Evolutionary conservation across 2,888 invertebrate genomes (phyloP), one percentile per base, ranked within the genome.

Genomic region (Noctua janthina): DNA sequence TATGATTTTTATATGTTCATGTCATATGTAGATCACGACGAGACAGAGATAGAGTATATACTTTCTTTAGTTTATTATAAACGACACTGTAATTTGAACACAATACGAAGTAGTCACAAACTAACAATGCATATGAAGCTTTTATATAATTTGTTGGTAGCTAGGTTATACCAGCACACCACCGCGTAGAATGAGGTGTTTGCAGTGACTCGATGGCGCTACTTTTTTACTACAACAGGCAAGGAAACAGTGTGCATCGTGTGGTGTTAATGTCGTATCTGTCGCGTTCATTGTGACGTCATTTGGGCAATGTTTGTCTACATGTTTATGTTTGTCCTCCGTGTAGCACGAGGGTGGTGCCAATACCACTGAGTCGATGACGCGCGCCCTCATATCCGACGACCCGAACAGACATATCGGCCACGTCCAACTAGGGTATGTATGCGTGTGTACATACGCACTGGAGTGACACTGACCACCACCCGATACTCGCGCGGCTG

Each of bases 361-460:
- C 97, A 98, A 98, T 98, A 98, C 98, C 97, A 99, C 98, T 97
- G 99, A 99, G 97, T 99, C 99, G 97, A 99, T 99, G 99, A 99
- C 99, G 97, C 98, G 99, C 97, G 99, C 99, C 97, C 98, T 99
- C 97, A 99, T 99, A 97, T 98, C 98, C 97, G 99, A 99, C 97
- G 99, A 99, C 98, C 98, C 98, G 97, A 98, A 98, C 97, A 98
- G 98, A 97, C 98, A 98, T 97, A 98, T 98, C 97, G 99, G 99
- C 97, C 99, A 99, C 97, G 99, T 99, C 97, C 99, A 99, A 97
- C 98, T 99, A 97, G 99, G 99, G 99, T 99, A 99, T 97, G 99
- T 99, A 98, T 98, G 92, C 93, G 94, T 94, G 94, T 95, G 94
- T 94, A 95, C 94, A 95, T 94, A 95, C 96, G 92, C 94, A 95